phyloP scores from a whole-genome alignment of 2,888 invertebrate species.

The Drosophila yooni region DNA sequence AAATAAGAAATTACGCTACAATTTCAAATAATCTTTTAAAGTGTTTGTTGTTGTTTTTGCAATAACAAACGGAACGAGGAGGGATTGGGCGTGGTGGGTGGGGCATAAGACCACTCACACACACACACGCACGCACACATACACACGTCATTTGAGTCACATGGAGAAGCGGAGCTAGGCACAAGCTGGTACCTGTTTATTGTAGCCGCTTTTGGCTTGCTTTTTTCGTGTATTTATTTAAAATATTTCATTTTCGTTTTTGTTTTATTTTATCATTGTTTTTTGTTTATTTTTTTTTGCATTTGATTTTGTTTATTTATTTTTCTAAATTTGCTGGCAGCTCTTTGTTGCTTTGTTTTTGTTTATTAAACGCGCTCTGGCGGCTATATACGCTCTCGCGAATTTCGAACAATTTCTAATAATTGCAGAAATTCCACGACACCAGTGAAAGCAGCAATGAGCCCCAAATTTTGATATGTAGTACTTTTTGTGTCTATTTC shows the following conservation, averaged over 20 bases:
- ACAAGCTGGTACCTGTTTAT: slow-evolving; percentile 76
- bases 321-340: slow-evolving; percentile 12
- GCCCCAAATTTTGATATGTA: background rate
- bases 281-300: slow-evolving; percentile 14
- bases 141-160: slow-evolving; percentile 5
- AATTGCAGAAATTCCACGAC: slow-evolving; percentile 48
- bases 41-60: slow-evolving; percentile 12
- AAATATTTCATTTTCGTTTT: slow-evolving; percentile 50
- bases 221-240: slow-evolving; percentile 56
- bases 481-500: background rate
- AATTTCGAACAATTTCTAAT: background rate
- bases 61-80: slow-evolving; percentile 8
- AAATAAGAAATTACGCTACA: slow-evolving; percentile 44
- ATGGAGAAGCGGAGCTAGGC: slow-evolving; percentile 73
- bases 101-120: slow-evolving; percentile 22
- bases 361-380: background rate
- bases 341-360: slow-evolving; percentile 32
- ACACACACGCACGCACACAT: slow-evolving; percentile 3
- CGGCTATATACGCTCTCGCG: background rate
- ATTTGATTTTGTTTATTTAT: slow-evolving; percentile 17
- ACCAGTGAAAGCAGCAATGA: slow-evolving; percentile 32
- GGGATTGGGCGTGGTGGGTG: slow-evolving; percentile 54
- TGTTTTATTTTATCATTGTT: slow-evolving; percentile 25
- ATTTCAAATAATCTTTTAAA: slow-evolving; percentile 40
- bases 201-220: slow-evolving; percentile 42